Conservation (phyloP, 2,797 vertebrate genomes). For the Spinus pinus region DNA sequence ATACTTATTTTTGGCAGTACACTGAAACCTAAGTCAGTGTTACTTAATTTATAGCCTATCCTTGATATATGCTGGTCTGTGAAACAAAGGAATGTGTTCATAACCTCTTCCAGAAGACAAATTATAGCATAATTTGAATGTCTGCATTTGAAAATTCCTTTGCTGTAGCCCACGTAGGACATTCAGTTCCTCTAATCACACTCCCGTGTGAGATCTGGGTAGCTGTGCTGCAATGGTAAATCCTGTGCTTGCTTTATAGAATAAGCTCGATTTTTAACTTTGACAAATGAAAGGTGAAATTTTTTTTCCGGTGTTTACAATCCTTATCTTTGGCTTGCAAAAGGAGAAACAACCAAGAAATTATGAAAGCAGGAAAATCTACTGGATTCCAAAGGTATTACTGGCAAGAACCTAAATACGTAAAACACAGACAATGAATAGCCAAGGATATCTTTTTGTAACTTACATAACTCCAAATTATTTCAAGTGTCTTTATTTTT, state of each 20-base stretch:
- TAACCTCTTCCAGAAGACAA: not conserved
- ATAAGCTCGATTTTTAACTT: not conserved
- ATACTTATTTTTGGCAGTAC: conserved; percentile 14
- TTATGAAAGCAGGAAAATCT: not conserved
- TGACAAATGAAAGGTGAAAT: not conserved
- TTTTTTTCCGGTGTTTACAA: not conserved
- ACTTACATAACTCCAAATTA: not conserved
- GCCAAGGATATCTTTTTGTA: not conserved
- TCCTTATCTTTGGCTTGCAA: not conserved
- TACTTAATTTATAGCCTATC: conserved; percentile 12
- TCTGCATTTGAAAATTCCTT: not conserved
- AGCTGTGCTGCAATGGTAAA: not conserved
- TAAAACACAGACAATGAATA: not conserved
- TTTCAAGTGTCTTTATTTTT: not conserved
- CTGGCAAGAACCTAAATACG: not conserved
- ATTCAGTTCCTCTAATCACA: not conserved
- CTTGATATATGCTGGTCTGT: not conserved
- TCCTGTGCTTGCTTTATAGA: not conserved
- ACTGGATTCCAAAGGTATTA: not conserved
- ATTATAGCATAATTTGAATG: not conserved
- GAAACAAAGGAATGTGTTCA: conserved; percentile 33
- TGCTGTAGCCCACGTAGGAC: not conserved
- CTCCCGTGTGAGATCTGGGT: not conserved
- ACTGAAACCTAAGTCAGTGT: not conserved
- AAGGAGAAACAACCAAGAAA: not conserved